These are phyloP conservation scores for Enteromius viviparus DNA, from an alignment of 2,797 vertebrate species.

Conservation along the genomic window DNA sequence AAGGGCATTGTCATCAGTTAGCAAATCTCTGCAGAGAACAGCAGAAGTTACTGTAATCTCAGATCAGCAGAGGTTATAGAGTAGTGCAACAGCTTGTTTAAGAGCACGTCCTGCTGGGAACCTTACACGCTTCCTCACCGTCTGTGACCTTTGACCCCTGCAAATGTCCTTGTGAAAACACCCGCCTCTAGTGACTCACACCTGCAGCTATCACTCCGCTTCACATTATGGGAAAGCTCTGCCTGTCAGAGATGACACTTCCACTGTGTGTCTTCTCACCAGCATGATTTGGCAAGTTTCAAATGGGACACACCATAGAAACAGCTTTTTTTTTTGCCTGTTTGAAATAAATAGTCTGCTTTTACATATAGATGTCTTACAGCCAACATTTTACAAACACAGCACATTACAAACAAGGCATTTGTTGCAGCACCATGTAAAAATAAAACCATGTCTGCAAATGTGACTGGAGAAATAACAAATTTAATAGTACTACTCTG, in stretches of 20 bases:
- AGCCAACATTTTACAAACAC: background rate
- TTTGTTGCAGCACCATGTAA: too few relatives aligned
- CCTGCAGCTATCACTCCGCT: slow-evolving; percentile 48
- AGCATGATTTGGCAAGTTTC: background rate
- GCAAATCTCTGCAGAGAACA: slow-evolving; percentile 29
- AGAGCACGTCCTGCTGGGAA: slow-evolving; percentile 32
- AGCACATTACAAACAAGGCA: too few relatives aligned
- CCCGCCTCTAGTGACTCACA: slow-evolving; percentile 22
- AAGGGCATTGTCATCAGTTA: slow-evolving; percentile 34
- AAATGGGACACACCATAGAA: background rate
- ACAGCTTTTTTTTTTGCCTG: background rate
- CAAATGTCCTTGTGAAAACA: slow-evolving; percentile 32
- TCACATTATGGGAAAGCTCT: slow-evolving; percentile 20
- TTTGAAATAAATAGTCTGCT: background rate
- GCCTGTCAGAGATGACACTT: slow-evolving; percentile 17
- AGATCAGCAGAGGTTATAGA: slow-evolving; percentile 13
- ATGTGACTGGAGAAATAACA: too few relatives aligned
- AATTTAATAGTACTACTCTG: too few relatives aligned
- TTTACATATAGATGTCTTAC: background rate
- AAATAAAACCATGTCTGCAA: too few relatives aligned
- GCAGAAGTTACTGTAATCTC: slow-evolving; percentile 22
- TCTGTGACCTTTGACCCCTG: slow-evolving; percentile 47
- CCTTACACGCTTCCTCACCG: background rate
- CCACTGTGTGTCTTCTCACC: slow-evolving; percentile 12
- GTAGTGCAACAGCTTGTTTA: slow-evolving; percentile 36